These are phyloP conservation scores for Prosopocoilus inquinatus DNA, from an alignment of 2,888 invertebrate genomes.

Conservation along the genomic window DNA sequence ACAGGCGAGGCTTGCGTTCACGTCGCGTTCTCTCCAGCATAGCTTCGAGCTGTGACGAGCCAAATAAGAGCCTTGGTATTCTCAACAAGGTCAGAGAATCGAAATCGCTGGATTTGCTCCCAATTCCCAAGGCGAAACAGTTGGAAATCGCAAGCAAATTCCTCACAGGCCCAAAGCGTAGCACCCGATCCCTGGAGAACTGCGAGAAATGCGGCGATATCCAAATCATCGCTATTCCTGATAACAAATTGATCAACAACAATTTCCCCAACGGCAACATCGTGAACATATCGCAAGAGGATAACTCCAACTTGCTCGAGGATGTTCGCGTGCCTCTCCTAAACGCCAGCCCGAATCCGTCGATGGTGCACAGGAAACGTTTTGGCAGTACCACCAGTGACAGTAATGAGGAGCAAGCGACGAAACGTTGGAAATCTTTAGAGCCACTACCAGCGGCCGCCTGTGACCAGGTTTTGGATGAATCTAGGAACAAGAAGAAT, in stretches of 20 bases:
- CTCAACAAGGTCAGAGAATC: constrained; percentile 57
- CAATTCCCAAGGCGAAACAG: constrained; percentile 35
- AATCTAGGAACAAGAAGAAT: constrained; percentile 59
- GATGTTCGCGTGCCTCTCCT: constrained; percentile 52
- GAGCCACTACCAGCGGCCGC: constrained; percentile 61
- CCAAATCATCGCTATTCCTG: constrained; percentile 49
- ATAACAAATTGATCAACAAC: constrained; percentile 54
- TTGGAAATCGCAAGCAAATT: constrained; percentile 24
- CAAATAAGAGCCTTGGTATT: constrained; percentile 43
- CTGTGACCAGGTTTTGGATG: constrained; percentile 38
- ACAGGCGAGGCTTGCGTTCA: constrained; percentile 37
- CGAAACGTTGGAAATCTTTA: constrained; percentile 77
- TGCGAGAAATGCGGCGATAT: constrained; percentile 51
- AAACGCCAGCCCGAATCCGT: constrained; percentile 35
- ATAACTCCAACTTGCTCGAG: constrained; percentile 41
- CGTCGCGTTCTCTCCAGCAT: constrained; percentile 64
- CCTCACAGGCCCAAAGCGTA: constrained; percentile 25
- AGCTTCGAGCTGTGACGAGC: constrained; percentile 62
- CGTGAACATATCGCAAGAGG: constrained; percentile 43
- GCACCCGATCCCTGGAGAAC: constrained; percentile 51
- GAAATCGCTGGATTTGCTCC: constrained; percentile 65
- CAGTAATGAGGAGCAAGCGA: constrained; percentile 43
- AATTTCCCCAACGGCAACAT: constrained; percentile 58
- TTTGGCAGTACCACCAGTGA: constrained; percentile 44
- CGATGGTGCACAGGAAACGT: constrained; percentile 39